Evolutionary conservation across 2,797 vertebrate genomes (phyloP), one percentile per base, ranked within the genome.

Genomic region (Discoglossus pictus): DNA sequence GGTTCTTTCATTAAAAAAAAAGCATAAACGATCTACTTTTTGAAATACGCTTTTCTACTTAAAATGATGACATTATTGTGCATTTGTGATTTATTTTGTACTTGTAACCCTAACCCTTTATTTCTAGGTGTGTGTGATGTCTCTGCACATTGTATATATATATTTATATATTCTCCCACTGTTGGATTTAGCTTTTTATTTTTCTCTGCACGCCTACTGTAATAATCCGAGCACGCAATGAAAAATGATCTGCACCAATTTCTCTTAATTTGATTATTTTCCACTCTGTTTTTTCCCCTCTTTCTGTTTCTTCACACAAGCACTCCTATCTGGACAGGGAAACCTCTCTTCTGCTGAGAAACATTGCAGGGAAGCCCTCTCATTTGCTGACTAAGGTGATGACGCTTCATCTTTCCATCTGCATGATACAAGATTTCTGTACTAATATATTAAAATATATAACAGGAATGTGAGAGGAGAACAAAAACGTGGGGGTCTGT

Each of bases 351-450:
- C 96, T 99, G 93, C 90, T 98, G 94, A 93, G 96, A 97, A 98
- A 94, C 93, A 98, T 98, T 93, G 96, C 96, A 88, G 96, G 96
- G 88, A 99, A 99, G 75, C 96, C 96, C 88, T 93, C 95, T 93
- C 96, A 98, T 88, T 93, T 98, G 89, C 95, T 98, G 94, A 98
- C 96, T 91, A 97, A 98, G 96, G 96, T 98, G 95, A 98, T 77
- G 79, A 81, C 87, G 82, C 82, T 78, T 79, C 58, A 54, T 64
- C 77, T 78, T 80, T 79, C 79, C 81, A 81, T 81, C 76, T 89
- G 75, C 83, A 85, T 90, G 83, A 18, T 38, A n/a, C n/a, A n/a
- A n/a, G n/a, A n/a, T n/a, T n/a, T n/a, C n/a, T n/a, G n/a, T n/a
- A n/a, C n/a, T n/a, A n/a, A n/a, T n/a, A n/a, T n/a, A n/a, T n/a